Conservation (phyloP, 1,140 invertebrate genomes). For the Zaprionus kolodkinae region DNA sequence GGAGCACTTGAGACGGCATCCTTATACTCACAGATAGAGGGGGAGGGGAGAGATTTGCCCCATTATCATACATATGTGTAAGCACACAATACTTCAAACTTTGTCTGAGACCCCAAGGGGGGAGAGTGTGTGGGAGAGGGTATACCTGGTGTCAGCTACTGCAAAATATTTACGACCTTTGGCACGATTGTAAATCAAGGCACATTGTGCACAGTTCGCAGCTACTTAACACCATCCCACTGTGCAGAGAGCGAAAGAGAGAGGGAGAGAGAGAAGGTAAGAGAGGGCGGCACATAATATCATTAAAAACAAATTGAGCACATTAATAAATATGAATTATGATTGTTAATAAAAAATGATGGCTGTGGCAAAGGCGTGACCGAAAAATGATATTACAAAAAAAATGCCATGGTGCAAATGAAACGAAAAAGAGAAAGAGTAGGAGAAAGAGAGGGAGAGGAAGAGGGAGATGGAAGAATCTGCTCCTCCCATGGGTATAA, state of each 20-base stretch:
- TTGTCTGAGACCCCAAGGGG: background rate
- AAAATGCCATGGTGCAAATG: slow-evolving; percentile 19
- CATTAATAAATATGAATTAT: slow-evolving; percentile 79
- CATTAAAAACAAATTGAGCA: slow-evolving; percentile 78
- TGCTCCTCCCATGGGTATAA: slow-evolving; percentile 10
- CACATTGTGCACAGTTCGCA: slow-evolving; percentile 21
- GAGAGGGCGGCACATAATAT: slow-evolving; percentile 50
- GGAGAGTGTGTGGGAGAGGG: too few species aligned
- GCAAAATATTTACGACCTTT: slow-evolving; percentile 45
- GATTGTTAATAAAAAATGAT: slow-evolving; percentile 75
- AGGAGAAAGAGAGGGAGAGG: background rate
- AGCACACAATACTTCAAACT: slow-evolving; percentile 39
- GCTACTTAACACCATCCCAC: slow-evolving; percentile 22
- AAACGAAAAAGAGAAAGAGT: background rate
- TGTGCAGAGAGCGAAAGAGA: background rate
- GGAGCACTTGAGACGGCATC: slow-evolving; percentile 27
- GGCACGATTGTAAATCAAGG: slow-evolving; percentile 42
- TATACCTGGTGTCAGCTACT: slow-evolving; percentile 17
- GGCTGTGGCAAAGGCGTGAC: slow-evolving; percentile 30
- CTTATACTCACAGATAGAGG: background rate
- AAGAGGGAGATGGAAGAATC: background rate
- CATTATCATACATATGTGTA: slow-evolving; percentile 46
- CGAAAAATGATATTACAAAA: slow-evolving; percentile 17
- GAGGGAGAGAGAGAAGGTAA: background rate
- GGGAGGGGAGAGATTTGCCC: background rate